Evolutionary conservation across 2,888 invertebrate genomes (phyloP).

Genomic region (Chymomyza amoena): DNA sequence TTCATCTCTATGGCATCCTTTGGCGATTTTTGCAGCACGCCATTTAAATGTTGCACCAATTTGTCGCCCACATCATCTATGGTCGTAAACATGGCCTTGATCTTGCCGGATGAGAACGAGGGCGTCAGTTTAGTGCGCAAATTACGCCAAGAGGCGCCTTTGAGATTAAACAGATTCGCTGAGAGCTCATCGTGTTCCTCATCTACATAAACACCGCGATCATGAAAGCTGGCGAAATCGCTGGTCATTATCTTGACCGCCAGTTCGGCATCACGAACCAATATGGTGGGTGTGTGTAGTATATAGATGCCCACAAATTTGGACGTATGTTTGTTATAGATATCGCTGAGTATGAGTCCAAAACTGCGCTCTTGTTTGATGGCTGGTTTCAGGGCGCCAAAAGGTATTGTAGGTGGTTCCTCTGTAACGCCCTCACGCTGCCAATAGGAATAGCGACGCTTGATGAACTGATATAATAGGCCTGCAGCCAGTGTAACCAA

Average conservation of each 20-base stretch:
- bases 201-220: constrained; percentile 83
- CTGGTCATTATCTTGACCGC: constrained; percentile 82
- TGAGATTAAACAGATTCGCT: constrained; percentile 79
- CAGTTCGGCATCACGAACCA: constrained; percentile 83
- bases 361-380: constrained; percentile 81
- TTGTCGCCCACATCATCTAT: constrained; percentile 81
- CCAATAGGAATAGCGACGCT: constrained; percentile 80
- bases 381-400: constrained; percentile 82
- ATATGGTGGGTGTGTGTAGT: constrained; percentile 82
- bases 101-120: constrained; percentile 84
- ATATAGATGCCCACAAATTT: constrained; percentile 82
- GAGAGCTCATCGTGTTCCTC: constrained; percentile 82
- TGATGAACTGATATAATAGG: constrained; percentile 35
- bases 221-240: constrained; percentile 84
- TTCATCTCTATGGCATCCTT: constrained; percentile 79
- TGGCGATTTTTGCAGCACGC: constrained; percentile 61
- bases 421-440: constrained; percentile 80
- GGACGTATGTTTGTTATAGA: constrained; percentile 79
- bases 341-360: constrained; percentile 82
- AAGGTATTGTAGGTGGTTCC: constrained; percentile 82
- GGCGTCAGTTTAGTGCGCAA: constrained; percentile 83
- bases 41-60: constrained; percentile 79
- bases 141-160: constrained; percentile 81
- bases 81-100: constrained; percentile 83
- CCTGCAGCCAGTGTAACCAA: constrained; percentile 28